Base-by-base conservation (phyloP, 2,113 vertebrate species). In the Camelus dromedarius region DNA sequence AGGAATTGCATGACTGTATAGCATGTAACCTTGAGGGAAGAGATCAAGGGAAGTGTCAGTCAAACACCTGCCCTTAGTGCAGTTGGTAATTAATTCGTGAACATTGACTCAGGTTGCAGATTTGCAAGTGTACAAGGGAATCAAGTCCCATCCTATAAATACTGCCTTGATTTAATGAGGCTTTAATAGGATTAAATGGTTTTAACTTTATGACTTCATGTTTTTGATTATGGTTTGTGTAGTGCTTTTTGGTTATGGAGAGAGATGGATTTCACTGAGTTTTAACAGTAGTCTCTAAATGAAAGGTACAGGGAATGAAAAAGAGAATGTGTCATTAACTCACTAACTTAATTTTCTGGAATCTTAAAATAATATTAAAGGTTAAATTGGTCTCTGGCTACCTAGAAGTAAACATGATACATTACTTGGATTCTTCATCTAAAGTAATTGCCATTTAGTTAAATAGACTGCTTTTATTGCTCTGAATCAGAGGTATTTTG, bases 201-300 rank as follows among this genome's bases (percentile, higher is more conserved):
- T 98, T 98, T 95, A 97, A 95, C 76, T 97, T 97, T 95, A 92
- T 98, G 98, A 97, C 97, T 98, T 97, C 95, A 56, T 98, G 98
- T 96, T 96, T 98, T 97, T 98, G 60, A 96, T 96, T 96, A 89
- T 95, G 79, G 80, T 9, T 9, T 97, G 82, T 82, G 22, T 84
- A 89, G 58, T 89, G 42, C 9, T 85, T 98, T 97, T 95, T 72
- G 91, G 94, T 95, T 95, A 86, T 46, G 72, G 96, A 91, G 83
- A 97, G 81, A 69, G 30, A 97, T 42, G n/a, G 52, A 93, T 98
- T 98, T 97, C 92, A 19, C 52, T 96, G 70, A 73, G 46, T 72
- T 76, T 97, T 67, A 90, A 35, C 22, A 89, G 70, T 93, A 38
- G 28, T 79, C 81, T 83, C 2, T 69, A 93, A 93, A 93, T 83